phyloP scores from a whole-genome alignment of 1,140 invertebrate genomes.

The Aplysia californica region DNA sequence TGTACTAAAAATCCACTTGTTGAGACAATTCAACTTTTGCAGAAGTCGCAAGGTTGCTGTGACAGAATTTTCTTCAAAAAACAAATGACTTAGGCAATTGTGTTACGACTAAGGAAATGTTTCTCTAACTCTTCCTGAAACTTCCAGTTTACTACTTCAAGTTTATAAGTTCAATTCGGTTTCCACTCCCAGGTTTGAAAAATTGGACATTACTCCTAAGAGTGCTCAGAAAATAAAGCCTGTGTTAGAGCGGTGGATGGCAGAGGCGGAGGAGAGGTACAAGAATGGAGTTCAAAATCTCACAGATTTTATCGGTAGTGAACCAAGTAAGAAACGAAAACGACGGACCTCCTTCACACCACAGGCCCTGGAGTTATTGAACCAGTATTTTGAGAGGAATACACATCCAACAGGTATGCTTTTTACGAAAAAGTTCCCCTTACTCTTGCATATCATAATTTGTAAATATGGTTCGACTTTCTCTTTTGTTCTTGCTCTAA shows the following conservation, averaged over 20 bases:
- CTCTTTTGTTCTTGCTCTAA: not conserved
- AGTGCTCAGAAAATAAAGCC: slow-evolving; percentile 99
- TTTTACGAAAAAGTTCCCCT: no score
- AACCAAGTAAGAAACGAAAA: slow-evolving; percentile 96
- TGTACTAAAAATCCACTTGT: no score
- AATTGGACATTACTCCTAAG: slow-evolving; percentile 98
- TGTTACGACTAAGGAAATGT: no score
- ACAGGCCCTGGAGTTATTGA: slow-evolving; percentile 92
- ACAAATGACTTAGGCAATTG: no score
- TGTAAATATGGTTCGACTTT: not conserved
- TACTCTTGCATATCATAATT: not conserved
- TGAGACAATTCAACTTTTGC: no score
- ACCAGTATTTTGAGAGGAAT: slow-evolving; percentile 95
- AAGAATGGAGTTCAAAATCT: slow-evolving; percentile 77
- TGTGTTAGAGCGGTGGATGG: slow-evolving; percentile 97
- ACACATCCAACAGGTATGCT: slow-evolving; percentile 94
- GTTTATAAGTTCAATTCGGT: no score
- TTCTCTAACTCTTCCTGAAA: no score
- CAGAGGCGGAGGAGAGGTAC: slow-evolving; percentile 82
- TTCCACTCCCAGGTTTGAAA: slow-evolving; percentile 88
- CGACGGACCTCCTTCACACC: slow-evolving; percentile 96
- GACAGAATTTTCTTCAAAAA: no score
- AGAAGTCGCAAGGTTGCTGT: no score
- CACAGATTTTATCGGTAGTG: slow-evolving; percentile 95
- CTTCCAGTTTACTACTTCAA: no score